Conservation (phyloP, 2,888 invertebrate genomes). For the Drosophila prostipennis region DNA sequence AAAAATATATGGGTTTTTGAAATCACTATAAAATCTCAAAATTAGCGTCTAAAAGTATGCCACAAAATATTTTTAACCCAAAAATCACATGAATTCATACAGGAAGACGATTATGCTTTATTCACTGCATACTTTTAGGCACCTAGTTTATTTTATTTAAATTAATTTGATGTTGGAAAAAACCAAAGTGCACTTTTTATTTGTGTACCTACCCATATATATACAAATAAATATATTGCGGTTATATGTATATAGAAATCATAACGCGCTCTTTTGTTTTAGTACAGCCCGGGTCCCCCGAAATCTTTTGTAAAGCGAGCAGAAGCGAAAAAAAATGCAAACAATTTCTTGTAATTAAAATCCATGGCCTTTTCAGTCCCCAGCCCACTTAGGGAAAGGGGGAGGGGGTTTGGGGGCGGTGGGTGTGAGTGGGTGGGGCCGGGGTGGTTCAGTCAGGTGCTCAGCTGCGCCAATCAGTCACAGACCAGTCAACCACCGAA, state of each 20-base stretch:
- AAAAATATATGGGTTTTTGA: no score
- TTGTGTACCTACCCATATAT: neutral
- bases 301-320: conserved; percentile 44
- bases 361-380: conserved; percentile 75
- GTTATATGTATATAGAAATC: conserved; percentile 31
- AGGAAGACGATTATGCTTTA: no score
- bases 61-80: no score
- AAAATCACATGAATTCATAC: no score
- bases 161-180: no score
- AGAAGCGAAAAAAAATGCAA: conserved; percentile 60
- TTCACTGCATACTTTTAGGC: no score
- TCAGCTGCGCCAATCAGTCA: conserved; percentile 79
- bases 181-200: neutral
- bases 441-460: conserved; percentile 72
- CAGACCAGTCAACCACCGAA: conserved; percentile 77
- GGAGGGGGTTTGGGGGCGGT: no score
- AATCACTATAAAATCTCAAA: no score
- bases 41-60: no score
- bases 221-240: neutral
- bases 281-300: conserved; percentile 22
- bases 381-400: conserved; percentile 38
- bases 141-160: no score
- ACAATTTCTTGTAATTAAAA: conserved; percentile 80
- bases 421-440: conserved; percentile 1
- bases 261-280: conserved; percentile 60